These are phyloP conservation scores for Aldabrachelys gigantea DNA, from an alignment of 2,113 vertebrate genomes.

Conservation along the genomic window DNA sequence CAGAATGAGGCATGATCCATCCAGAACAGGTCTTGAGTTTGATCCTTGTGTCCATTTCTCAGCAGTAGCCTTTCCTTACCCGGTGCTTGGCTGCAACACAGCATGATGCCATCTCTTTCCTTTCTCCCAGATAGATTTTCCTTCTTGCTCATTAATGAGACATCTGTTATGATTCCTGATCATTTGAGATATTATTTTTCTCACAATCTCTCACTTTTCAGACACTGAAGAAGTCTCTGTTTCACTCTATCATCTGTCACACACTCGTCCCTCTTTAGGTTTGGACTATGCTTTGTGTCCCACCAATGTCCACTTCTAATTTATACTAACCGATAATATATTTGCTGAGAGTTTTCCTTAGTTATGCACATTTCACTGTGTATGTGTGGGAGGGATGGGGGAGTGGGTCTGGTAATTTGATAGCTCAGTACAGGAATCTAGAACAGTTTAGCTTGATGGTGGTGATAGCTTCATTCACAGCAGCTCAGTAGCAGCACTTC, in stretches of 20 bases:
- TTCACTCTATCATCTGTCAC: background rate
- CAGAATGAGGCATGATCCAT: accelerated
- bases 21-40: accelerated
- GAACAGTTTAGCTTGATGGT: accelerated
- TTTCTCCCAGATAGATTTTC: background rate
- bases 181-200: background rate
- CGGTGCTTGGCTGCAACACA: accelerated
- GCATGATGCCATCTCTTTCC: accelerated
- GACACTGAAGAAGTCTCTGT: background rate
- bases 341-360: background rate
- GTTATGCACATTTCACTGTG: background rate
- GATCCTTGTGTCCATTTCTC: accelerated
- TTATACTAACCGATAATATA: accelerated
- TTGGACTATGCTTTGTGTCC: background rate
- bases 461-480: background rate
- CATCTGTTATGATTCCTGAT: background rate
- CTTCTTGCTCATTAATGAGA: background rate
- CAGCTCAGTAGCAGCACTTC: background rate
- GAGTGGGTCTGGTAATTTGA: accelerated
- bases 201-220: background rate
- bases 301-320: background rate
- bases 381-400: too few species aligned
- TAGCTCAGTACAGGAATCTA: accelerated
- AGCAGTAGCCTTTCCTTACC: accelerated
- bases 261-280: accelerated